Base-by-base conservation (phyloP, 2,797 vertebrate species). In the Brachyrhaphis roseni region DNA sequence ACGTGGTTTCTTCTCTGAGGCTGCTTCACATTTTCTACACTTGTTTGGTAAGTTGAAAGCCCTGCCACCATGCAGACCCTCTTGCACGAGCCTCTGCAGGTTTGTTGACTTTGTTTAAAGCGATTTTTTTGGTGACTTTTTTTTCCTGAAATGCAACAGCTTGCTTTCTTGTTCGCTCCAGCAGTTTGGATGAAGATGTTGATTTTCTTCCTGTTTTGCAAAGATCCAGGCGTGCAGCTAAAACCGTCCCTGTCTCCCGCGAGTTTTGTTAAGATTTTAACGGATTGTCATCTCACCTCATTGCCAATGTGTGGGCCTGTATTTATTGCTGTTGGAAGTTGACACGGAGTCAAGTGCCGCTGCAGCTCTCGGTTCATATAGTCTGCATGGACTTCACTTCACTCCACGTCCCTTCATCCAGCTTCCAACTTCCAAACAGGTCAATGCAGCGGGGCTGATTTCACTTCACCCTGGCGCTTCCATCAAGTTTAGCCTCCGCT, bases 1-100 rank as follows among this genome's bases (percentile, higher is more conserved):
- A 97, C 98, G 98, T 99, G 98, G 97, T 98, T 98, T 97, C 97
- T 98, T 97, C 97, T 95, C 93, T 96, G 97, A 95, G 96, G 95
- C 96, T 95, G 96, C 96, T 94, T 97, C 97, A 96, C 95, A 95
- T 96, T 96, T 97, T 97, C 95, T 95, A 94, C 97, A 97, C 96
- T 97, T 96, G 95, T 96, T 97, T 95, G 98, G 98, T 98, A 97
- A 99, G 98, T 99, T 90, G 93, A 95, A 96, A 94, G 91, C 66
- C 81, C 90, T 77, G 83, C 84, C 90, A 68, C 82, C 88, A 89
- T 88, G 90, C 88, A 89, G 88, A 74, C 81, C 84, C 84, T 84
- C 86, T 76, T 93, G 92, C 91, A 91, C 76, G 91, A 91, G 88
- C 91, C 83, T 91, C 89, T 89, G 90, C 89, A 89, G 87, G 86